A percentile compares a stretch with the other conserved stretches of the same genome.
Evolutionary conservation across 2,888 invertebrate genomes (phyloP).

Genomic region (Morinoia aosen): DNA sequence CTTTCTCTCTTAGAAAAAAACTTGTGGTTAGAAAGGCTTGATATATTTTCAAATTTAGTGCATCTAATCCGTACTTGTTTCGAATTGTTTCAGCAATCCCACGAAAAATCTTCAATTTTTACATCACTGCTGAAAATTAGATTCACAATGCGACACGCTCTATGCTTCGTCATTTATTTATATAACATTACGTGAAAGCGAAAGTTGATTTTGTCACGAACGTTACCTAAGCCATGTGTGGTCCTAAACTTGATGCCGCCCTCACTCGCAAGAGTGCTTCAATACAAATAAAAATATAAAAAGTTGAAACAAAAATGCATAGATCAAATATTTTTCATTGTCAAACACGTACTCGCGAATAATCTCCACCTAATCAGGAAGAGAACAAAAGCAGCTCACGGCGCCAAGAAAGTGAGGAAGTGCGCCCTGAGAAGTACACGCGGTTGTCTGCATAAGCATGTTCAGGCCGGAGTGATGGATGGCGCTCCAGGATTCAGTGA

Average conservation of each 20-base stretch:
- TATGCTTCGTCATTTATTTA: no score
- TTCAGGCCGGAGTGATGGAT: background rate
- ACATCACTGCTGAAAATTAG: no score
- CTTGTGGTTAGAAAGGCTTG: no score
- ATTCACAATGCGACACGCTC: no score
- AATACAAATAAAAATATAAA: background rate
- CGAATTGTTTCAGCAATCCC: no score
- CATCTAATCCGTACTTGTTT: no score
- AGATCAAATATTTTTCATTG: background rate
- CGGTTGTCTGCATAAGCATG: background rate
- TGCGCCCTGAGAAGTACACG: background rate
- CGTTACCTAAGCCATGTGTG: background rate
- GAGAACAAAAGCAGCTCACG: background rate
- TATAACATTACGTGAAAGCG: no score
- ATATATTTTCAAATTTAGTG: no score
- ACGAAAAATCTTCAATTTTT: no score
- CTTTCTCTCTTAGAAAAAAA: no score
- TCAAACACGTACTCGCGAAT: background rate
- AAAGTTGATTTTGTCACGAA: background rate
- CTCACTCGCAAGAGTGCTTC: background rate
- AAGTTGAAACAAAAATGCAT: background rate
- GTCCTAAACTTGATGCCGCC: background rate
- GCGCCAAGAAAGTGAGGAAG: background rate
- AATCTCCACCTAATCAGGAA: background rate
- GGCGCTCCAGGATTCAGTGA: slow-evolving; percentile 3